Conservation (phyloP, 2,113 vertebrate species). For the Lates calcarifer region DNA sequence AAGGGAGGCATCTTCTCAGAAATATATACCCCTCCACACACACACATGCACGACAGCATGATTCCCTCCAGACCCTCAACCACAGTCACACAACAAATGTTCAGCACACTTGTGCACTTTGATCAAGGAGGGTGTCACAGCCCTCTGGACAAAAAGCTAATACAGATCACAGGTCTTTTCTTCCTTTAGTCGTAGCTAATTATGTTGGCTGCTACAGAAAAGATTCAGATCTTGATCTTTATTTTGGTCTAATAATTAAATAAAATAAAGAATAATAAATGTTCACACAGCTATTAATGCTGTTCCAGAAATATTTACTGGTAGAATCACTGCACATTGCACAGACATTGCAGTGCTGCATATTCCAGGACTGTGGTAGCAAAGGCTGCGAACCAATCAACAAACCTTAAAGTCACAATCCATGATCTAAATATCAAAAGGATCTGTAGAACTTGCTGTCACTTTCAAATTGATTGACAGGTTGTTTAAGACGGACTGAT, state of each 20-base stretch:
- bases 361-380: too few species aligned
- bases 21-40: constrained; percentile 8
- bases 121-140: not conserved
- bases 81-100: not conserved
- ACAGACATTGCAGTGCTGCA: too few species aligned
- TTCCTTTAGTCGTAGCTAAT: not conserved
- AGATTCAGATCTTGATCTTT: not conserved
- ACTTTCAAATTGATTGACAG: too few species aligned
- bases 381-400: not conserved
- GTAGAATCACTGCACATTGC: not conserved
- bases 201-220: not conserved
- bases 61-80: too few species aligned
- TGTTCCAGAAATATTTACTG: not conserved
- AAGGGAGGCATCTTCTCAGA: constrained; percentile 45
- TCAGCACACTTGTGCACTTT: not conserved
- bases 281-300: not conserved
- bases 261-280: not conserved
- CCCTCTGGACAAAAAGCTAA: not conserved
- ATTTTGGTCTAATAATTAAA: not conserved
- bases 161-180: not conserved
- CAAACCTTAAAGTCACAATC: not conserved
- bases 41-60: not conserved
- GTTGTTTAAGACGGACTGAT: too few species aligned
- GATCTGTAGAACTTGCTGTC: too few species aligned
- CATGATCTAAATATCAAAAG: too few species aligned